Percentiles rank a stretch among this genome's conserved stretches.
These are phyloP conservation scores for Microcebus tavaratra DNA, from an alignment of 2,113 vertebrate species.

Conservation along the genomic window DNA sequence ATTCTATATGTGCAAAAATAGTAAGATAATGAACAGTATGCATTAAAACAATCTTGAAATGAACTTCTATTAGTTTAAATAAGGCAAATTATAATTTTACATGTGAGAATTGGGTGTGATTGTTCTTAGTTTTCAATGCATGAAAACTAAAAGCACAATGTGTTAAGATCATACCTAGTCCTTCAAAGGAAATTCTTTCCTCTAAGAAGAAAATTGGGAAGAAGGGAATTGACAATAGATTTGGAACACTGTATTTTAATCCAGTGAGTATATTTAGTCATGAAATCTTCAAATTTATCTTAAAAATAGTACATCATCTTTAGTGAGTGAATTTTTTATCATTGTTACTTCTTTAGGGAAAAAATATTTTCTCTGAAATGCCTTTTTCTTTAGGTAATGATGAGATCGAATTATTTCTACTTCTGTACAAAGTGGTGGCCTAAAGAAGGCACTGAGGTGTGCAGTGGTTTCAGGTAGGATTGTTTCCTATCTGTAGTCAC, in stretches of 20 bases:
- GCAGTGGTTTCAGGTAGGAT: neutral
- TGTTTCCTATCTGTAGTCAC: neutral
- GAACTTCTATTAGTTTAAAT: neutral
- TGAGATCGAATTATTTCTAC: neutral
- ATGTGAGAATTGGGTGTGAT: neutral
- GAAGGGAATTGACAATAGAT: neutral
- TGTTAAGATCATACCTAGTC: neutral
- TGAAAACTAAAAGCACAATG: neutral
- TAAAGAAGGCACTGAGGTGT: neutral
- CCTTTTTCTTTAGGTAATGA: neutral
- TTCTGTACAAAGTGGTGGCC: neutral
- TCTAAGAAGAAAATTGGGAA: neutral
- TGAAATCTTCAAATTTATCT: neutral
- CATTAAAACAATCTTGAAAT: neutral
- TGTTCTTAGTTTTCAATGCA: neutral
- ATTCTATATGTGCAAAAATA: neutral
- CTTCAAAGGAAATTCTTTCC: neutral
- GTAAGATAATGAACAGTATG: neutral
- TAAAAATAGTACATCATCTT: neutral
- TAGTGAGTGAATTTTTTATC: neutral
- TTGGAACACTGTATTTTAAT: constrained; percentile 7
- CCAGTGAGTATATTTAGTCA: neutral
- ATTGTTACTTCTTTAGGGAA: neutral
- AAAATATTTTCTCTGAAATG: neutral
- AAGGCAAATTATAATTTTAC: constrained; percentile 11